Base-by-base conservation (phyloP, 2,113 vertebrate genomes). In the Ursus arctos region DNA sequence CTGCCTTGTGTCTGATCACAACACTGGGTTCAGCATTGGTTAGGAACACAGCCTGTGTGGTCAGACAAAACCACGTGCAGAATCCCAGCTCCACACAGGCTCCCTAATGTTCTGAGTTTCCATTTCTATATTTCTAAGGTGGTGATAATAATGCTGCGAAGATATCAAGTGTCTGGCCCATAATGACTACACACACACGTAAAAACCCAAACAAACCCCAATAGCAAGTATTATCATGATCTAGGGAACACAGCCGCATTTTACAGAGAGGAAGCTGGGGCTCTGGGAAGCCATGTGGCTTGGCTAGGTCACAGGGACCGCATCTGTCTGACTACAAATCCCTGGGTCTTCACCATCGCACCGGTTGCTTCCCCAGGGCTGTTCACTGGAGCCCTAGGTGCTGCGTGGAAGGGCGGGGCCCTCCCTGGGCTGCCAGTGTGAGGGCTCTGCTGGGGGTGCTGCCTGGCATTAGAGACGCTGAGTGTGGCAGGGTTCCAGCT, bases 391-490 rank as follows among this genome's bases (percentile, higher is more conserved):
- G 65, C 11, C 59, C 51, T 51, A 74, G 95, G 40, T 36, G 28
- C 71, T 72, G 49, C 84, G 51, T 10, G 1, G 67, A 88, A 67
- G 83, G 95, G 86, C 2, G 24, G n/a, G 81, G 49, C 40, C 36
- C 12, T n/a, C 88, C 88, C 90, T 69, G 55, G 43, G 96, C 43
- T 97, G 49, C 31, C 84, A 80, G 47, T 19, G 2, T 13, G 43
- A 61, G 53, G 49, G 28, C 49, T 91, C 97, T 95, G 22, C 33
- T 65, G 93, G 95, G 94, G 84, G 63, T 98, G 61, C n/a, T 18
- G 7, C 26, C 65, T 72, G 59, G 53, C 72, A 85, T 40, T 80
- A 67, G 76, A 89, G 72, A 67, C 22, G 14, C 13, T 74, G 85
- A 9, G 31, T 10, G 71, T 16, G 65, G 36, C 61, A 24, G n/a